Evolutionary conservation across 2,113 vertebrate genomes (phyloP).

Genomic region (Eulemur macaco): DNA sequence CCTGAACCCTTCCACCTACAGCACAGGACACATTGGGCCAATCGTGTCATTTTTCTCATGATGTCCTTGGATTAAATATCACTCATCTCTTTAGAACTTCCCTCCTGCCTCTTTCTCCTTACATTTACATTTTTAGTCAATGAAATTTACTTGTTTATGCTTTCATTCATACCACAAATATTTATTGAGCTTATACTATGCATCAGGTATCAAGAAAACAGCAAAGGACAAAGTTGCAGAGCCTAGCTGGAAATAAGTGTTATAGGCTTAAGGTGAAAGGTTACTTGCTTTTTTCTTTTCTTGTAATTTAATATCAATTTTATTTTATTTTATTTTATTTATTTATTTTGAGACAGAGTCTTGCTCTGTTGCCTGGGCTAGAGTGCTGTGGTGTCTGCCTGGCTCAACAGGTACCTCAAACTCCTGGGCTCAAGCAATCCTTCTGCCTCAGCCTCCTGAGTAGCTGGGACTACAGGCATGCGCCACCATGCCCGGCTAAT

Average conservation of each 20-base stretch:
- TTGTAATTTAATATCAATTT: background rate
- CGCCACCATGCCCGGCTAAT: no score
- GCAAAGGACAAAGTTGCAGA: background rate
- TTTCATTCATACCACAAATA: background rate
- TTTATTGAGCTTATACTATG: background rate
- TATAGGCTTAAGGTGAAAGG: background rate
- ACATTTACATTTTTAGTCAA: background rate
- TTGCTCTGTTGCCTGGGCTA: no score
- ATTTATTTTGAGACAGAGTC: background rate
- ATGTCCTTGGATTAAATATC: background rate
- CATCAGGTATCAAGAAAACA: background rate
- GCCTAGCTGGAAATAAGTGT: background rate
- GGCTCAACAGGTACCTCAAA: no score
- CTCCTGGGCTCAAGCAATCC: no score
- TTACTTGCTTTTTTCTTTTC: background rate
- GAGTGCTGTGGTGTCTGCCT: no score
- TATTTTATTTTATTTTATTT: conserved; percentile 57
- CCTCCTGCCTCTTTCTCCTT: background rate
- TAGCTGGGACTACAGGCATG: no score
- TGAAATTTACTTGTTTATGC: background rate
- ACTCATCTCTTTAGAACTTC: background rate
- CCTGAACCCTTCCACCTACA: rapidly evolving
- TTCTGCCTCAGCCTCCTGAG: no score
- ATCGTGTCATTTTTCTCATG: background rate
- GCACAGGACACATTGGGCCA: no score